Evolutionary conservation across 2,888 invertebrate species (phyloP).

Genomic region (Hemistola chrysoprasaria): DNA sequence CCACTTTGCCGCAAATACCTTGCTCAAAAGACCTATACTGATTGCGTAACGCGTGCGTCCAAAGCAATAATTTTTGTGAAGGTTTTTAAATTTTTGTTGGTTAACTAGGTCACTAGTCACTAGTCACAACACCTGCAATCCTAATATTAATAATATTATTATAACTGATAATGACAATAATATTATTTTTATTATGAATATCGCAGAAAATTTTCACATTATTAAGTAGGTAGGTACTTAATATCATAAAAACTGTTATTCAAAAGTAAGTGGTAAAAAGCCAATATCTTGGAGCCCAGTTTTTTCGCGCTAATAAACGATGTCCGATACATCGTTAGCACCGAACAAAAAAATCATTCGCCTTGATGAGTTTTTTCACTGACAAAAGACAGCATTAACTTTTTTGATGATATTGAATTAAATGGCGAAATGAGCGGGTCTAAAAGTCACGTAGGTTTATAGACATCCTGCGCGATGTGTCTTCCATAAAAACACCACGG

Average conservation of each 20-base stretch:
- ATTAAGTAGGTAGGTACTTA: no score
- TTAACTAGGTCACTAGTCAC: no score
- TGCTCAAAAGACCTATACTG: conserved; percentile 9
- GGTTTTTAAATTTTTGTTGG: no score
- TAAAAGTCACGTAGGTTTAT: conserved; percentile 66
- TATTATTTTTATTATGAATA: no score
- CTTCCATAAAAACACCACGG: conserved; percentile 52
- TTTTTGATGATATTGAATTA: conserved; percentile 37
- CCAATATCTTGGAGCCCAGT: conserved; percentile 13
- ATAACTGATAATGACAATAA: no score
- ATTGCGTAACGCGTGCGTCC: conserved; percentile 18
- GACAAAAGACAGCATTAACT: conserved; percentile 27
- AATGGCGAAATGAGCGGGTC: conserved; percentile 14
- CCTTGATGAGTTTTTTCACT: conserved; percentile 28
- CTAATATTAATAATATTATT: no score
- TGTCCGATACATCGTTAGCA: conserved; percentile 23
- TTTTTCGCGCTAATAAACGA: conserved; percentile 20
- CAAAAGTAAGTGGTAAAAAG: conserved; percentile 12
- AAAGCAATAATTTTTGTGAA: no score
- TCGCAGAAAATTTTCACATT: no score
- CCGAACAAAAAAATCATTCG: conserved; percentile 21
- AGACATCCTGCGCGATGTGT: conserved; percentile 58
- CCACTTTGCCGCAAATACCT: conserved; percentile 20
- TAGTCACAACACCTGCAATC: no score
- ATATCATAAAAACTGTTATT: no score